Base-by-base conservation (phyloP, 2,113 vertebrate species). In the Lonchura striata region DNA sequence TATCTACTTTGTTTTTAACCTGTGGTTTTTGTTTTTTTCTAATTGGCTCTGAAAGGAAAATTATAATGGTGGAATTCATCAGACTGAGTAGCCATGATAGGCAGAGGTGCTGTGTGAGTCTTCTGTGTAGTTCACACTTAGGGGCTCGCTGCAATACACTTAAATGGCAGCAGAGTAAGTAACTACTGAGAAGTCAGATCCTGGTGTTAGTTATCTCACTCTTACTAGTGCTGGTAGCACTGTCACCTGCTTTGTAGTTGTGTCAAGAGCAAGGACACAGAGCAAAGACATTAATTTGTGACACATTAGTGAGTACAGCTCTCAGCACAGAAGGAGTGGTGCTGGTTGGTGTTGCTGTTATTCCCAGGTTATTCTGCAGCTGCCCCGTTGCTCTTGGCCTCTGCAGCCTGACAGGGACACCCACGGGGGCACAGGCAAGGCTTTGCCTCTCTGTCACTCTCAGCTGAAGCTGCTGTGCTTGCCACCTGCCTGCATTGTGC, bases 401-500 rank as follows among this genome's bases (percentile, higher is more conserved):
- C 60, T 8, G 3, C 69, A 50, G 63, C 54, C 47, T n/a, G 14
- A 6, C 0, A 2, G 47, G 46, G 63, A 9, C 52, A 44, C 56
- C 23, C 47, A 4, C 0, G 1, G n/a, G 35, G 19, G 1, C 63
- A 42, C 0, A 0, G 47, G 17, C 39, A 30, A 13, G 39, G 65
- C 25, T 57, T 42, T 63, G 42, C 74, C 42, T 50, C 35, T 35
- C 31, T 0, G 0, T 41, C 35, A 14, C 63, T 39, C 1, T 0
- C 21, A 70, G 70, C 46, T 31, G 47, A 54, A 56, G 47, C 37
- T 22, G 16, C 80, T 12, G 16, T 50, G 19, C 69, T 33, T 50
- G 63, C 25, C 65, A 11, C 47, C 30, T 59, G 56, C 19, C 19
- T 57, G 59, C 35, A 0, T 0, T 31, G 70, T 65, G 63, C 71